These are phyloP conservation scores for Threskiornis aethiopicus DNA, from an alignment of 2,797 vertebrate genomes.

Conservation along the genomic window DNA sequence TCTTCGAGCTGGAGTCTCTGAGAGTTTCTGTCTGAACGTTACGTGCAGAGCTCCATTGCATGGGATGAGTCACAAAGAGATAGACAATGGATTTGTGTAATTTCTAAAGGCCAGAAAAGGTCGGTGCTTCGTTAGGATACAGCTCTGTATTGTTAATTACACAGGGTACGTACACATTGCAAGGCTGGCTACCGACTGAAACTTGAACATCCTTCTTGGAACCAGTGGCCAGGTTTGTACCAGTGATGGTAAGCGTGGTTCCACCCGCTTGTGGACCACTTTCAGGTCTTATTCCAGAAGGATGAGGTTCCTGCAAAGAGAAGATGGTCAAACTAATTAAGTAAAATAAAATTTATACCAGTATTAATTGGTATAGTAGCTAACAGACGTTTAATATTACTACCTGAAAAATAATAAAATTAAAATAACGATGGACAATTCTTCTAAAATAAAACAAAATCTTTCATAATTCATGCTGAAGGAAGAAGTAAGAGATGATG, in stretches of 20 bases:
- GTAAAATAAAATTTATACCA: background rate
- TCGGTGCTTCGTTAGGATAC: background rate
- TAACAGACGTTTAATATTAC: background rate
- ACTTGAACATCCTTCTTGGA: slow-evolving; percentile 87
- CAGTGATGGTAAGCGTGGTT: slow-evolving; percentile 88
- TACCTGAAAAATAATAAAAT: background rate
- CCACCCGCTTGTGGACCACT: slow-evolving; percentile 85
- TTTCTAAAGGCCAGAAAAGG: background rate
- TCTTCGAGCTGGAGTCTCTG: background rate
- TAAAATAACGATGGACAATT: background rate
- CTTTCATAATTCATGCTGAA: background rate
- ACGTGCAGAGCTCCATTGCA: background rate
- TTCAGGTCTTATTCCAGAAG: slow-evolving; percentile 66
- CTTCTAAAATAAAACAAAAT: background rate
- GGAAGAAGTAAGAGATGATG: background rate
- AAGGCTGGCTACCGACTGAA: slow-evolving; percentile 80
- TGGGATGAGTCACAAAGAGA: background rate
- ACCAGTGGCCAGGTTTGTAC: slow-evolving; percentile 84
- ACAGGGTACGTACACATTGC: slow-evolving; percentile 85
- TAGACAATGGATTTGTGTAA: background rate
- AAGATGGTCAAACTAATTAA: background rate
- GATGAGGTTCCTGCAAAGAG: slow-evolving; percentile 81
- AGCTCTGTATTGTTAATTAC: background rate
- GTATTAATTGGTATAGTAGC: background rate
- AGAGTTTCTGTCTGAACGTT: background rate